Evolutionary conservation across 2,888 invertebrate species (phyloP).

Genomic region (Lochmaea capreae): DNA sequence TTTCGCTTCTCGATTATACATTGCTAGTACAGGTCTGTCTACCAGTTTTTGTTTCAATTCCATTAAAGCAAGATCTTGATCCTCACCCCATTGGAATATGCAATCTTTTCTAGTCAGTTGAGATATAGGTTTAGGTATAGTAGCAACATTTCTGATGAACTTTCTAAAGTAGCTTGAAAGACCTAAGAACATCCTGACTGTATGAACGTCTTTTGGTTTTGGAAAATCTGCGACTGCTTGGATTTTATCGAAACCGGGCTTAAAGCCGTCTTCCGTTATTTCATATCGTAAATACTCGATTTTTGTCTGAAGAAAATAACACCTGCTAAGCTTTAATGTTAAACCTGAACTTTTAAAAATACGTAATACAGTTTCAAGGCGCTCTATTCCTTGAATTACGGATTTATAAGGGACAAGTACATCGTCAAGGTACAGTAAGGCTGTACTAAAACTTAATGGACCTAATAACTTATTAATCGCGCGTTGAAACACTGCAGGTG

Average conservation of each 20-base stretch:
- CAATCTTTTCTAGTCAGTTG: slow-evolving; percentile 46
- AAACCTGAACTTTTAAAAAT: slow-evolving; percentile 27
- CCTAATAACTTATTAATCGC: slow-evolving; percentile 40
- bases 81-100: slow-evolving; percentile 31
- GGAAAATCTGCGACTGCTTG: slow-evolving; percentile 52
- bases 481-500: slow-evolving; percentile 46
- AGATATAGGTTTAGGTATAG: slow-evolving; percentile 48
- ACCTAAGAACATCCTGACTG: slow-evolving; percentile 48
- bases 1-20: slow-evolving; percentile 44
- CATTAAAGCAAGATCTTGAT: slow-evolving; percentile 34
- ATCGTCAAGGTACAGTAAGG: slow-evolving; percentile 46
- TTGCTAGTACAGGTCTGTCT: slow-evolving; percentile 45
- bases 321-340: slow-evolving; percentile 44
- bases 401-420: slow-evolving; percentile 44
- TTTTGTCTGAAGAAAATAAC: slow-evolving; percentile 38
- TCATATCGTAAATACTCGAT: slow-evolving; percentile 46
- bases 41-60: slow-evolving; percentile 30
- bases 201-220: slow-evolving; percentile 47
- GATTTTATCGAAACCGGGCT: slow-evolving; percentile 43
- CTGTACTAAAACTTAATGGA: slow-evolving; percentile 28
- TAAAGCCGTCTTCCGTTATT: slow-evolving; percentile 37
- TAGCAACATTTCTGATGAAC: slow-evolving; percentile 49
- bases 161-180: slow-evolving; percentile 50
- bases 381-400: slow-evolving; percentile 40
- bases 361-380: slow-evolving; percentile 36